Evolutionary conservation across 92 coral and sea anemone species (phyloP).

Genomic region (Micromussa lordhowensis): DNA sequence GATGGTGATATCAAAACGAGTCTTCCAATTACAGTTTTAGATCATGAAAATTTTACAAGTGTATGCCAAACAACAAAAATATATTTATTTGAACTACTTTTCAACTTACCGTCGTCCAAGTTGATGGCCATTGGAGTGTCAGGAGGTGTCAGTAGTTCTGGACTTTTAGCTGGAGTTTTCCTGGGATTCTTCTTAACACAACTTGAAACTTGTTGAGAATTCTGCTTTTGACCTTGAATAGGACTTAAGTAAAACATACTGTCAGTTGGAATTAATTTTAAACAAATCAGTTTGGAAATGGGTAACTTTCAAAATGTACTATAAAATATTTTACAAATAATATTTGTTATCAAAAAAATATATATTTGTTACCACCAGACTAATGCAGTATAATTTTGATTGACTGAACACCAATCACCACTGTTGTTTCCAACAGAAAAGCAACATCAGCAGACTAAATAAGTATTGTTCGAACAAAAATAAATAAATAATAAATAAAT

Average conservation of each 20-base stretch:
- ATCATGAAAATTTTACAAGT: not conserved
- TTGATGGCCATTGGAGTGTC: constrained; percentile 43
- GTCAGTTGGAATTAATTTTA: not conserved
- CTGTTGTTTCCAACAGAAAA: too few relatives aligned
- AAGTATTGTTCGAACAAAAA: too few relatives aligned
- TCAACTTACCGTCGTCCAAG: constrained; percentile 19
- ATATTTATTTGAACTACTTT: not conserved
- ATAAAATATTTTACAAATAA: too few relatives aligned
- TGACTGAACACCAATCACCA: too few relatives aligned
- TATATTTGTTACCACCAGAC: too few relatives aligned
- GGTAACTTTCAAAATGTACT: too few relatives aligned
- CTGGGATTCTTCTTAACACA: constrained; percentile 17
- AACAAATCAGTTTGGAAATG: too few relatives aligned
- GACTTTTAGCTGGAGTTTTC: constrained; percentile 13
- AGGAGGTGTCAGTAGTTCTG: constrained; percentile 60
- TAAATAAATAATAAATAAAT: too few relatives aligned
- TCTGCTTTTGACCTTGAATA: constrained; percentile 23
- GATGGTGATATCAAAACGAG: not conserved
- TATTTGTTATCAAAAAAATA: too few relatives aligned
- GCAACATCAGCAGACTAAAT: too few relatives aligned
- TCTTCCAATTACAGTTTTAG: not conserved
- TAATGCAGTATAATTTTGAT: too few relatives aligned
- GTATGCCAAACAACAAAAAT: too few relatives aligned
- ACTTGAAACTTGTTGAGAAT: not conserved
- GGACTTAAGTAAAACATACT: constrained; percentile 8